phyloP scores from a whole-genome alignment of 2,888 invertebrate genomes.

The Hypomecis punctinalis region DNA sequence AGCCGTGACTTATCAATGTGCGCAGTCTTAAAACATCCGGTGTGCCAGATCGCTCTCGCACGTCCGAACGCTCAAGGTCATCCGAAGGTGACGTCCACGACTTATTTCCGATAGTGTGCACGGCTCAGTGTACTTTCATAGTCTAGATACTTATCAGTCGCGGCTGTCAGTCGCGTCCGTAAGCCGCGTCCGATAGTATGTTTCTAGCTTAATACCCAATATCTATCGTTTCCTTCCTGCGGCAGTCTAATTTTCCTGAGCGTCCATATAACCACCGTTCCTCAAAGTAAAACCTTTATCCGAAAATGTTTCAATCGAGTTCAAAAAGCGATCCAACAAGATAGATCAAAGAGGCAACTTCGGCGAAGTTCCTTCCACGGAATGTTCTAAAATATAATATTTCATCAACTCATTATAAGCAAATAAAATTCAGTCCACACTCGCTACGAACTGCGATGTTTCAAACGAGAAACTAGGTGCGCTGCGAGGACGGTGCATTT shows the following conservation, averaged over 20 bases:
- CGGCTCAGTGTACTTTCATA: no score
- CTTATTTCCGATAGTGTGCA: no score
- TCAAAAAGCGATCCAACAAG: conserved; percentile 30
- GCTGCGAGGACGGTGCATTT: conserved; percentile 3
- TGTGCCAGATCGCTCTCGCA: no score
- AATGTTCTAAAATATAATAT: conserved; percentile 40
- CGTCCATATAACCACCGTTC: conserved; percentile 16
- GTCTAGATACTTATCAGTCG: no score
- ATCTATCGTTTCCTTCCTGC: conserved; percentile 4
- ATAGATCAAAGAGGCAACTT: conserved; percentile 33
- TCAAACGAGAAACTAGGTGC: conserved; percentile 38
- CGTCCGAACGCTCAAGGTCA: no score
- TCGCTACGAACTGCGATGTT: conserved; percentile 35
- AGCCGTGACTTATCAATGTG: no score
- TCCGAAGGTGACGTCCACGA: no score
- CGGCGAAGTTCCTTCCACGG: conserved; percentile 22
- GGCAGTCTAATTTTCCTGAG: conserved; percentile 18
- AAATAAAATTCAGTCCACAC: conserved; percentile 43
- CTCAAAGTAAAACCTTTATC: conserved; percentile 27
- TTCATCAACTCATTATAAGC: conserved; percentile 43
- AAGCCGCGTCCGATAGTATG: no score
- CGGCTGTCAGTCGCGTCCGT: no score
- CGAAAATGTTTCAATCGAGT: conserved; percentile 29
- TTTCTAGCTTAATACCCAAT: no score
- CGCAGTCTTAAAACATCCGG: no score